phyloP scores from a whole-genome alignment of 1,140 invertebrate species.

The Kradibia gibbosae region DNA sequence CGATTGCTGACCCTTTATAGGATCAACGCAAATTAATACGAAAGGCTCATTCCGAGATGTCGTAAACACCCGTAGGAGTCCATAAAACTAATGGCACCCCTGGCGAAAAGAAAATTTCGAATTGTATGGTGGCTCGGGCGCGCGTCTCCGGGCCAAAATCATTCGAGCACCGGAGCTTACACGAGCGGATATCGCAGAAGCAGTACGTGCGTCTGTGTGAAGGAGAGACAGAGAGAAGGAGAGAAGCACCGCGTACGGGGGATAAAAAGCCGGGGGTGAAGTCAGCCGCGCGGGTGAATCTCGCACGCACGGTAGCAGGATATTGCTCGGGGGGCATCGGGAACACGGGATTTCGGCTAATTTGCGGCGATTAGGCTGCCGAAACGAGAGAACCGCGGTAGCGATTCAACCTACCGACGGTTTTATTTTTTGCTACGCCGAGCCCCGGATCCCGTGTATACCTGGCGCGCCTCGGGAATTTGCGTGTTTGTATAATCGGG shows the following conservation, averaged over 20 bases:
- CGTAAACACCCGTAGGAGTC: background rate
- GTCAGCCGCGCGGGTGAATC: background rate
- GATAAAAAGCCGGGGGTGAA: background rate
- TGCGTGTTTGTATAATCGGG: conserved; percentile 23
- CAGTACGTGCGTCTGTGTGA: no score
- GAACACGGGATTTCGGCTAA: conserved; percentile 7
- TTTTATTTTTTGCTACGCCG: background rate
- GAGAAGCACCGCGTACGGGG: background rate
- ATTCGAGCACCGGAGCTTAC: background rate
- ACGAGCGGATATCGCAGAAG: no score
- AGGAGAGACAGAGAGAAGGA: background rate
- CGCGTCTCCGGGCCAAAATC: background rate
- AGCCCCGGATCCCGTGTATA: background rate
- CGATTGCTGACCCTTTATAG: background rate
- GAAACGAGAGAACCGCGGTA: background rate
- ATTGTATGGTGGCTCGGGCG: background rate
- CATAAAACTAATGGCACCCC: background rate
- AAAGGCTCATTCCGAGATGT: background rate
- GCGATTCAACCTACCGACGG: background rate
- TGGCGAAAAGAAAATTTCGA: background rate
- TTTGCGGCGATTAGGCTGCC: conserved; percentile 21
- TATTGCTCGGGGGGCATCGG: conserved; percentile 3
- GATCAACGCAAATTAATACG: background rate
- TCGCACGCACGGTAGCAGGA: conserved; percentile 9
- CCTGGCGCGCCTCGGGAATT: conserved; percentile 6